Conservation (phyloP, 2,113 vertebrate genomes). For the Halichoerus grypus region DNA sequence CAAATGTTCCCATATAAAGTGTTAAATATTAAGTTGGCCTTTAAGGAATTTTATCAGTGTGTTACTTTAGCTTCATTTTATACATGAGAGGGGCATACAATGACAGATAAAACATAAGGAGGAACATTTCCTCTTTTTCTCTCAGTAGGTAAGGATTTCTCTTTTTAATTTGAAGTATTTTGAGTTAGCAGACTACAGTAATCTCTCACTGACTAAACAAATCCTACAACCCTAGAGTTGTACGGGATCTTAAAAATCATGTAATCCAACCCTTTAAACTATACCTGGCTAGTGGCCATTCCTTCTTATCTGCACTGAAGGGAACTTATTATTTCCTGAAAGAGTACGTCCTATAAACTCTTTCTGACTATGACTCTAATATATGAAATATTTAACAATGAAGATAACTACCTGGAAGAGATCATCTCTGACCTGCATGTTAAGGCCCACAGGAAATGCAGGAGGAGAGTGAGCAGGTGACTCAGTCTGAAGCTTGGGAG, state of each 20-base stretch:
- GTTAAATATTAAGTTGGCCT: slow-evolving; percentile 54
- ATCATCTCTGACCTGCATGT: not conserved
- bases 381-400: not conserved
- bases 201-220: slow-evolving; percentile 17
- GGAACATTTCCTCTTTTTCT: not conserved
- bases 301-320: not conserved
- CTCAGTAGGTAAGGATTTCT: not conserved
- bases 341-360: not conserved
- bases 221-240: not conserved
- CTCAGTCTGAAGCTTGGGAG: not conserved
- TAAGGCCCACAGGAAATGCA: not conserved
- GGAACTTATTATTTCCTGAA: not conserved
- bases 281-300: not conserved
- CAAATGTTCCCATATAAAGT: slow-evolving; percentile 40
- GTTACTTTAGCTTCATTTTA: slow-evolving; percentile 21
- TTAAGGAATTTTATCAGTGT: slow-evolving; percentile 40
- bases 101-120: slow-evolving; percentile 26
- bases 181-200: slow-evolving; percentile 21
- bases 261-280: not conserved
- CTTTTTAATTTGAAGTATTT: not conserved
- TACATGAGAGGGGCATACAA: not conserved
- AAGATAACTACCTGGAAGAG: not conserved
- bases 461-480: not conserved
- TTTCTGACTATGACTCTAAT: not conserved
- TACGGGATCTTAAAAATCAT: not conserved